Evolutionary conservation across 2,888 invertebrate species (phyloP), one percentile per base, ranked within the genome.

Genomic region (Parapristionchus giblindavisi): DNA sequence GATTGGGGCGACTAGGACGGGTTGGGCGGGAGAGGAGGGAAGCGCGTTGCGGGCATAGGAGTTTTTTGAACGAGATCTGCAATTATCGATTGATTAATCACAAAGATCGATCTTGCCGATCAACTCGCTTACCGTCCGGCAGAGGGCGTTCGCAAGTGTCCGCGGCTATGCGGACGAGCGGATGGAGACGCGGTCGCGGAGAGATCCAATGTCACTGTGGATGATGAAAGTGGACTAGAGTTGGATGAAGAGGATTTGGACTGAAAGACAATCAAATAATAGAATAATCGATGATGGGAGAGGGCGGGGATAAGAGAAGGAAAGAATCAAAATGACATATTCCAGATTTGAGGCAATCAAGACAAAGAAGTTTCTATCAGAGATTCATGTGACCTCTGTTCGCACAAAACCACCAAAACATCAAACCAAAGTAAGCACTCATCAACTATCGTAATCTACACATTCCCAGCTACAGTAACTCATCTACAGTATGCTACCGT

Each of bases 21-120:
- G 32, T 27, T 27, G 70, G 56, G 29, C 38, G 63, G 63, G 65
- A n/a, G 48, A 56, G n/a, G 56, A 56, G 76, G 63, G 77, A 77
- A 82, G 78, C 79, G 81, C 85, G 85, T 83, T 86, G 86, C 86
- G 86, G 87, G 87, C 87, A 77, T 78, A 78, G 73, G 78, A 84
- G 85, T 87, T 87, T 87, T 87, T 87, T 87, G 86, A 85, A 43
- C 78, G 79, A 75, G 76, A 74, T 72, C 79, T 79, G 75, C 60
- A 78, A 76, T 54, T n/a, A n/a, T n/a, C n/a, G n/a, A n/a, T n/a
- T n/a, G n/a, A n/a, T n/a, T n/a, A n/a, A n/a, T n/a, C n/a, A n/a
- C n/a, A n/a, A n/a, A n/a, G n/a, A n/a, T n/a, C n/a, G 32, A 1
- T 58, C 3, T 14, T n/a, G 38, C 36, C 17, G 32, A 17, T 38